Base-by-base conservation (phyloP, 2,888 invertebrate genomes). In the Allacma fusca region DNA sequence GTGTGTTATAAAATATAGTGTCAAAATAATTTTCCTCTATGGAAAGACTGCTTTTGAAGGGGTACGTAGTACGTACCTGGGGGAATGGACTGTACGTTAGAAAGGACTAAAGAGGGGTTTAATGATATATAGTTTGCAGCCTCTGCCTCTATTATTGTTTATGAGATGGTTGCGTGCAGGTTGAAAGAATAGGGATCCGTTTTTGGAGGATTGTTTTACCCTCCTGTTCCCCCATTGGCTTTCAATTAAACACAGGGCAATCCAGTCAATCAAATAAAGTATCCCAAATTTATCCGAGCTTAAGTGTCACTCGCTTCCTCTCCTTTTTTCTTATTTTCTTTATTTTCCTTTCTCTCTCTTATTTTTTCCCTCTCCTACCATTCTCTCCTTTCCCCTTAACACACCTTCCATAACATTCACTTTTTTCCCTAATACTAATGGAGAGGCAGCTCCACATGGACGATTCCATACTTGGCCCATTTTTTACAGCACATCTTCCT, bases 201-300 rank as follows among this genome's bases (percentile, higher is more conserved):
- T n/a, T 50, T 50, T 2, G 9, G 1, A 50, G 50, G 2, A 9
- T 34, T 9, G 4, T 50, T 50, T 16, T 50, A 9, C n/a, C 50
- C 50, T 50, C 50, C 50, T 50, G 16, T 43, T 64, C 64, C 64
- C 28, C 26, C 59, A 77, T 77, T 77, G 74, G 23, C 68, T 77
- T 77, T 77, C 77, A 73, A 77, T 77, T 77, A 77, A 73, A 69
- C 65, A 77, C 68, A 59, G 74, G 74, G 69, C 59, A 74, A 69
- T 74, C 69, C 69, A 77, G 77, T 77, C 77, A 73, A 73, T 77
- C 77, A 77, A 77, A 72, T 67, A 72, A 72, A 67, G 64, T 73
- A 73, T 43, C 62, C 64, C 7, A 50, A 50, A 50, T 50, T 62
- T 72, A 44, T 28, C 62, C 62, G 4, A 23, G 40, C 34, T 68